These are phyloP conservation scores for Phalera bucephala DNA, from an alignment of 2,888 invertebrate species.

Conservation along the genomic window DNA sequence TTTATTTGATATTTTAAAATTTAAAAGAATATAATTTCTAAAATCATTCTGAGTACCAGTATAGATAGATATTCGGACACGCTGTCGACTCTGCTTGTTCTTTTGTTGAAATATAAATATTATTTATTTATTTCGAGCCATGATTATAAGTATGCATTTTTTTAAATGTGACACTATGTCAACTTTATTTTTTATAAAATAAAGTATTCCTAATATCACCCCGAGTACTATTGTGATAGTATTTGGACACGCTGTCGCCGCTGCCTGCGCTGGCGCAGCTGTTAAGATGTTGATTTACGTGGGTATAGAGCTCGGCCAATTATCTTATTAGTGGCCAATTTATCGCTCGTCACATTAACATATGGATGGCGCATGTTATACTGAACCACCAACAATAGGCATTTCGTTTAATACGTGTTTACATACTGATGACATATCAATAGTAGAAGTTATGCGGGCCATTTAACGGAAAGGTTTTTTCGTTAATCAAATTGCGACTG, in stretches of 20 bases:
- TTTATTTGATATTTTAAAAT: no score
- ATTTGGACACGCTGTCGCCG: slow-evolving; percentile 42
- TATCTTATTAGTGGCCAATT: slow-evolving; percentile 81
- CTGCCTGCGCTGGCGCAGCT: slow-evolving; percentile 53
- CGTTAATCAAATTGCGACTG: no score
- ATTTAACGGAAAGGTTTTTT: neutral
- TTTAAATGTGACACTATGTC: no score
- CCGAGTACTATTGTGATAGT: slow-evolving; percentile 5
- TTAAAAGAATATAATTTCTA: no score
- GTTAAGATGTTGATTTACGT: slow-evolving; percentile 80
- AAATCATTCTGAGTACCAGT: no score
- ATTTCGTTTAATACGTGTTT: slow-evolving; percentile 8
- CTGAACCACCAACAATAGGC: slow-evolving; percentile 31
- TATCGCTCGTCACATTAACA: slow-evolving; percentile 79
- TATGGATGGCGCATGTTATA: slow-evolving; percentile 54
- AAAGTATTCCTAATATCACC: neutral
- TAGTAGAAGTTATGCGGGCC: neutral
- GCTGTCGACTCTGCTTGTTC: no score
- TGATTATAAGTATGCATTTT: no score
- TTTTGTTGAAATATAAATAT: no score
- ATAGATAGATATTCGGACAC: no score
- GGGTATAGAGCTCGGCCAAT: slow-evolving; percentile 73
- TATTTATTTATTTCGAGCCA: no score
- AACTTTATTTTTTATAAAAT: no score
- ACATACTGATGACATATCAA: neutral